These are phyloP conservation scores for Ageneiosus marmoratus DNA, from an alignment of 2,113 vertebrate genomes.

Conservation along the genomic window DNA sequence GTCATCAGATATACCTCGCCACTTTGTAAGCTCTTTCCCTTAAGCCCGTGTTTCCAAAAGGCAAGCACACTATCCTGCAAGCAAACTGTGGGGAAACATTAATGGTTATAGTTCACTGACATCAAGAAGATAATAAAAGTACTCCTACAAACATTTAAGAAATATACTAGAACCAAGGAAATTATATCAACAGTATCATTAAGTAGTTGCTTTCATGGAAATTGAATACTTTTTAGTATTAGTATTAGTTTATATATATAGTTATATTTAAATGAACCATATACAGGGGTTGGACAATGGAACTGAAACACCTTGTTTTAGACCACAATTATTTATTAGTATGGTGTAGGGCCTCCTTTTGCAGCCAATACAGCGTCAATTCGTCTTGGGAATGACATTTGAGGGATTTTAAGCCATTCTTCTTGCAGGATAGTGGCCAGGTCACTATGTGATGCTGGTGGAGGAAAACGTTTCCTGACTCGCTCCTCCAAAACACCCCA, in stretches of 20 bases:
- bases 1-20: slow-evolving; percentile 65
- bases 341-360: no score
- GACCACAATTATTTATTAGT: no score
- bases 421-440: no score
- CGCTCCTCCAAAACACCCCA: no score
- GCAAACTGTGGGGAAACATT: slow-evolving; percentile 36
- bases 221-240: neutral
- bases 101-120: neutral
- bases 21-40: slow-evolving; percentile 73
- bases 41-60: slow-evolving; percentile 79
- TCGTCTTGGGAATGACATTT: no score
- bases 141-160: neutral
- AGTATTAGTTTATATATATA: neutral
- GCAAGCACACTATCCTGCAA: slow-evolving; percentile 76
- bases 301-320: no score
- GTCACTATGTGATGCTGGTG: no score
- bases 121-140: neutral
- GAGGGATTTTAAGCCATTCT: no score
- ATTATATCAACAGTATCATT: neutral
- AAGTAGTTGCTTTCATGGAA: neutral
- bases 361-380: no score
- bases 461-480: no score
- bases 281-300: no score
- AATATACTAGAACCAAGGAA: neutral
- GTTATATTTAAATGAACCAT: no score